Evolutionary conservation across 2,888 invertebrate genomes (phyloP).

Genomic region (Willowsia nigromaculata): DNA sequence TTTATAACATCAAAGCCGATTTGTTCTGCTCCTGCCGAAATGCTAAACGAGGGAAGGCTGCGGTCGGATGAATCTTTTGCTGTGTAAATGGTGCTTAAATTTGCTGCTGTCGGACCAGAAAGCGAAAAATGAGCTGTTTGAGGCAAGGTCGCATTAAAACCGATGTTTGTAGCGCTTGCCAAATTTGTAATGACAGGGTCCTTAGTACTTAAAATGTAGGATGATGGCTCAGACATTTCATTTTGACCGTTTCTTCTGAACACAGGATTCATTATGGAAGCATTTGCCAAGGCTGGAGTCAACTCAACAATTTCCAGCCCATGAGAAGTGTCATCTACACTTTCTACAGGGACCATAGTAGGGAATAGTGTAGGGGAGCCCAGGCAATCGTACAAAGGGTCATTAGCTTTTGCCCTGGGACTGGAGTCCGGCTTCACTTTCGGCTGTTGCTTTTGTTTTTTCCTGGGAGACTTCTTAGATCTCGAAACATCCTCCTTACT

Average conservation of each 20-base stretch:
- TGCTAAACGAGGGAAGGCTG: neutral
- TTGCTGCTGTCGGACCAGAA: neutral
- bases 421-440: neutral
- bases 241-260: neutral
- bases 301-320: neutral
- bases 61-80: slow-evolving; percentile 6
- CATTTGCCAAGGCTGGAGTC: neutral
- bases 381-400: neutral
- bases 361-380: neutral
- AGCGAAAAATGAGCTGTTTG: neutral
- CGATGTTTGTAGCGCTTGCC: neutral
- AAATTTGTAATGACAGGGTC: neutral
- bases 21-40: slow-evolving; percentile 63
- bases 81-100: slow-evolving; percentile 22
- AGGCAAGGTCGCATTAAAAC: neutral
- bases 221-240: neutral
- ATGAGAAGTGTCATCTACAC: neutral
- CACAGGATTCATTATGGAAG: neutral
- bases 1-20: slow-evolving; percentile 69
- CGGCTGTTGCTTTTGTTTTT: neutral
- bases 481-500: neutral
- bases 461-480: neutral
- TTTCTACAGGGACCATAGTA: neutral
- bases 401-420: neutral
- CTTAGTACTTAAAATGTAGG: slow-evolving; percentile 4